phyloP scores from a whole-genome alignment of 2,888 invertebrate genomes.

The Harmothoe impar region DNA sequence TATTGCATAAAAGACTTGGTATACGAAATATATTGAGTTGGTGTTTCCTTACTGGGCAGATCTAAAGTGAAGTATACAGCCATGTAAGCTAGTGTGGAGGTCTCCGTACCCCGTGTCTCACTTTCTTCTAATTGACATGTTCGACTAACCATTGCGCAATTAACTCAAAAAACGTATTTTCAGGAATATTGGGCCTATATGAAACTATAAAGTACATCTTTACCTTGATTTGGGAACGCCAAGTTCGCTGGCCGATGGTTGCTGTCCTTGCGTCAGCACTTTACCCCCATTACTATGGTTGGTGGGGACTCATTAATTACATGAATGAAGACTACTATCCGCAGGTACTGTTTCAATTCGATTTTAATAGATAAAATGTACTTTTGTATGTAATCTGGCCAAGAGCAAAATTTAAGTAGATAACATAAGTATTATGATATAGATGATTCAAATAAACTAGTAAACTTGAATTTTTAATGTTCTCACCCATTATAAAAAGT shows the following conservation, averaged over 20 bases:
- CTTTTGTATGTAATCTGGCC: conserved; percentile 72
- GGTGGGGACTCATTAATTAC: conserved; percentile 83
- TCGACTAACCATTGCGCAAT: too few species aligned
- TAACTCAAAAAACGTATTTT: too few species aligned
- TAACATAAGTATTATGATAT: background rate
- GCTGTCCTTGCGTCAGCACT: conserved; percentile 77
- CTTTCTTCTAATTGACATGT: conserved; percentile 64
- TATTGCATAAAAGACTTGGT: too few species aligned
- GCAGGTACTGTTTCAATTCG: conserved; percentile 75
- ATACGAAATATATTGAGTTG: too few species aligned
- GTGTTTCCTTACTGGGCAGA: too few species aligned
- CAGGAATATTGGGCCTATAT: conserved; percentile 77
- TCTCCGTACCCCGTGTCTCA: background rate
- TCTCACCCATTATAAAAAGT: too few species aligned
- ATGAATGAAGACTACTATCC: conserved; percentile 82
- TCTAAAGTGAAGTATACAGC: too few species aligned
- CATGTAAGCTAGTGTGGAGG: background rate
- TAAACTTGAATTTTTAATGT: too few species aligned
- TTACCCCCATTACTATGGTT: conserved; percentile 82
- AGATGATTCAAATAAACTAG: too few species aligned
- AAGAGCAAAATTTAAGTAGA: conserved; percentile 29
- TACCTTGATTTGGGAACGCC: conserved; percentile 72
- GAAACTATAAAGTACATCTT: conserved; percentile 80
- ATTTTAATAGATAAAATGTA: too few species aligned
- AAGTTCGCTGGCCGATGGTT: conserved; percentile 76